Conservation (phyloP, 1,140 invertebrate species). For the Drosophila murphyi region DNA sequence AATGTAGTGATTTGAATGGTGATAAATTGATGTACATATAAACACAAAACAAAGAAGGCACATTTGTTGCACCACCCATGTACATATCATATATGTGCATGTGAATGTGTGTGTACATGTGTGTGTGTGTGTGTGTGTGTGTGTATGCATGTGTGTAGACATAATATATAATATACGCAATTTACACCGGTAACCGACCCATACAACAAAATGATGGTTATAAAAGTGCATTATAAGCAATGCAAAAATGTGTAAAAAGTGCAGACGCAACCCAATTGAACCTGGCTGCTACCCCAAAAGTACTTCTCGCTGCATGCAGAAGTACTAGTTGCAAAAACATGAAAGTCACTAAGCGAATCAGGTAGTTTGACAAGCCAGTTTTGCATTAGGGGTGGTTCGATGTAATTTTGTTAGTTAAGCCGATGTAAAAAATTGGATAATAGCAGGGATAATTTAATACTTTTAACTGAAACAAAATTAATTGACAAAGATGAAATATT, state of each 20-base stretch:
- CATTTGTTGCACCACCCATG: conserved; percentile 4
- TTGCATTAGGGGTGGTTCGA: background rate
- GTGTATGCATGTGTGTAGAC: background rate
- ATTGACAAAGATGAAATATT: background rate
- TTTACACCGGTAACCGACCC: background rate
- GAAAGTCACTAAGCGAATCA: background rate
- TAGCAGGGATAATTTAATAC: background rate
- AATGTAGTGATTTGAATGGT: background rate
- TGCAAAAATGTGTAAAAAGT: background rate
- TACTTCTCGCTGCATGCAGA: background rate
- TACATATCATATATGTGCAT: conserved; percentile 3
- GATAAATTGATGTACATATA: conserved; percentile 4
- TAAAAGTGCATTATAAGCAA: background rate
- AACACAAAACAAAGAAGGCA: background rate
- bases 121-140: conserved; percentile 28
- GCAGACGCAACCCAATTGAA: background rate
- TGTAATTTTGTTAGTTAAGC: background rate
- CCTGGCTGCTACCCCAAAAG: background rate
- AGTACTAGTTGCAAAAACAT: conserved; percentile 2
- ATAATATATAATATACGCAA: conserved; percentile 2
- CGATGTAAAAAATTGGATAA: background rate
- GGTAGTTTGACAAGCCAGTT: background rate
- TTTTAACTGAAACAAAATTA: background rate
- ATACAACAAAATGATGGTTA: background rate
- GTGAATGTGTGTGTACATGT: conserved; percentile 21